Conservation (phyloP, 2,888 invertebrate species). For the Aspidiotus rigidus region DNA sequence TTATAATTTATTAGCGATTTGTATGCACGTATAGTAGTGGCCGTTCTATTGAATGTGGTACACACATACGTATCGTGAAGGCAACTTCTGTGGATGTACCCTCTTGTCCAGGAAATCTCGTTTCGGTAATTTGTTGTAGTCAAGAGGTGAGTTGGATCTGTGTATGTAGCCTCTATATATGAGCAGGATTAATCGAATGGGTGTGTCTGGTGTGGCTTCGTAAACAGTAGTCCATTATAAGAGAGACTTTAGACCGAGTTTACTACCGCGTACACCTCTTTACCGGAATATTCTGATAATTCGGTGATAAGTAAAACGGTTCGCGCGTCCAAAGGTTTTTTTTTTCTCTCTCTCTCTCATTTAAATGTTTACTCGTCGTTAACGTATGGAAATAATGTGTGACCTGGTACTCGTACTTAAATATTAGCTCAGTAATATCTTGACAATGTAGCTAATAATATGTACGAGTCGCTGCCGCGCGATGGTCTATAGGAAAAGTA, state of each 20-base stretch:
- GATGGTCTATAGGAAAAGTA: slow-evolving; percentile 31
- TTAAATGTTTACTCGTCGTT: neutral
- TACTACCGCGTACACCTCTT: too few relatives aligned
- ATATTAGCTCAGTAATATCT: slow-evolving; percentile 33
- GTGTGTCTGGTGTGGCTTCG: slow-evolving; percentile 20
- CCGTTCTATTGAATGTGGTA: neutral
- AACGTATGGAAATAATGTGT: slow-evolving; percentile 4
- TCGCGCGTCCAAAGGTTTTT: slow-evolving; percentile 17
- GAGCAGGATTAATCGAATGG: slow-evolving; percentile 30
- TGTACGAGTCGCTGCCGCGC: slow-evolving; percentile 6
- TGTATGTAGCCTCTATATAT: neutral
- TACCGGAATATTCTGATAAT: slow-evolving; percentile 18
- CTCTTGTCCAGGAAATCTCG: slow-evolving; percentile 10
- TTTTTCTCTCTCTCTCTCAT: neutral
- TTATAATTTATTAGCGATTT: slow-evolving; percentile 7
- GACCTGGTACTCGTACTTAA: slow-evolving; percentile 20
- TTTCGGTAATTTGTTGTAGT: slow-evolving; percentile 28
- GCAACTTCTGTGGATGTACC: neutral
- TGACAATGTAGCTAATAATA: slow-evolving; percentile 32
- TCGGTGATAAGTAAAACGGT: slow-evolving; percentile 19
- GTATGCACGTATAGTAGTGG: too few relatives aligned
- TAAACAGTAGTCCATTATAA: slow-evolving; percentile 29
- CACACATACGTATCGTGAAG: neutral
- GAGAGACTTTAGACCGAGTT: slow-evolving; percentile 15
- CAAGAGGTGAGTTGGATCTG: neutral